Evolutionary conservation across 1,140 invertebrate genomes (phyloP).

Genomic region (Yoshiicerus persimilis): DNA sequence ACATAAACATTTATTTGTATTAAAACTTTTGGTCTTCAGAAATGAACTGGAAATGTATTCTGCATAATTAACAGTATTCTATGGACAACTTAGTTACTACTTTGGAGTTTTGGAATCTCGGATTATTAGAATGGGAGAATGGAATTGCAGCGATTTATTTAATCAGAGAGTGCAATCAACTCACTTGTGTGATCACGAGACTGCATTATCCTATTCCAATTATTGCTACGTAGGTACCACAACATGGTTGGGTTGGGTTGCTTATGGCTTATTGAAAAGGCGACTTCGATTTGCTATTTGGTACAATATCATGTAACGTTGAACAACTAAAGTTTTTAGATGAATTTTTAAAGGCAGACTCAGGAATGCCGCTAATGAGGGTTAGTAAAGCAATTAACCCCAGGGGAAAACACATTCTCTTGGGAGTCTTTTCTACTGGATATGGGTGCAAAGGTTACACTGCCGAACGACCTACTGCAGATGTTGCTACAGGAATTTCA

Average conservation of each 20-base stretch:
- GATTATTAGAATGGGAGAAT: neutral
- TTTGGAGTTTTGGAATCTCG: neutral
- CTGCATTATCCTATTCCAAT: neutral
- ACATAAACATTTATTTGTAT: too few species aligned
- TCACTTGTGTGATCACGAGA: neutral
- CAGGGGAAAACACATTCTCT: neutral
- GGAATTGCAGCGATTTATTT: neutral
- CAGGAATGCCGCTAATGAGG: neutral
- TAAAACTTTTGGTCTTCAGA: too few species aligned
- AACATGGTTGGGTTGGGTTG: too few species aligned
- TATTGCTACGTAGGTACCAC: neutral
- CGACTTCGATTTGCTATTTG: too few species aligned
- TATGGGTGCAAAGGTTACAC: constrained; percentile 25
- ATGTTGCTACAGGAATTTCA: constrained; percentile 15
- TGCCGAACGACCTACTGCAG: neutral
- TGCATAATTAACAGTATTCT: neutral
- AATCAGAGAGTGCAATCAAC: neutral
- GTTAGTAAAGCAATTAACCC: neutral
- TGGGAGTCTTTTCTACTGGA: constrained; percentile 2
- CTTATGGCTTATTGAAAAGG: too few species aligned
- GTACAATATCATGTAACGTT: neutral
- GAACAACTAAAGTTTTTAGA: neutral
- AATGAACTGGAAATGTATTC: neutral
- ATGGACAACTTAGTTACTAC: neutral
- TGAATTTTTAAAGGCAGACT: neutral